phyloP scores from a whole-genome alignment of 2,888 invertebrate genomes.

The Rhamphomyia laevipes region DNA sequence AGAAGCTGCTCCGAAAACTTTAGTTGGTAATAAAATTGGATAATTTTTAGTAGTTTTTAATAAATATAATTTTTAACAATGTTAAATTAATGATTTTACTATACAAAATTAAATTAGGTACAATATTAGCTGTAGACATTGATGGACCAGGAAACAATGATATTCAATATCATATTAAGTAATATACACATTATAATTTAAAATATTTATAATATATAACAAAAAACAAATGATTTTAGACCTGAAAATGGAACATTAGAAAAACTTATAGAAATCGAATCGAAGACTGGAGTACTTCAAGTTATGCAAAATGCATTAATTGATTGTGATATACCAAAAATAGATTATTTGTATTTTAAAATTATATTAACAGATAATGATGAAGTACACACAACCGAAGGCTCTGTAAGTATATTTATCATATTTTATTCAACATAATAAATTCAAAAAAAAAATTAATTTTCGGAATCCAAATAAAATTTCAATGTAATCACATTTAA shows the following conservation, averaged over 20 bases:
- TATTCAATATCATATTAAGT: conserved; percentile 38
- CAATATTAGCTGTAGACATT: conserved; percentile 36
- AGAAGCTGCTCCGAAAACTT: conserved; percentile 36
- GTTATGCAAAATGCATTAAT: conserved; percentile 39
- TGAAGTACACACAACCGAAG: conserved; percentile 26
- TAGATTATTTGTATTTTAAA: conserved; percentile 41
- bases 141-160: conserved; percentile 49
- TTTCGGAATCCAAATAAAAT: too few relatives aligned
- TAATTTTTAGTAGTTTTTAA: conserved; percentile 34
- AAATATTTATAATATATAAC: too few relatives aligned
- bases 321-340: conserved; percentile 44
- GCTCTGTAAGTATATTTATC: conserved; percentile 39
- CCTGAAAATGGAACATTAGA: conserved; percentile 27
- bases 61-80: not conserved
- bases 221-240: conserved; percentile 11
- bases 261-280: conserved; percentile 41
- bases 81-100: not conserved
- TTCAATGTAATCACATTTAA: too few relatives aligned
- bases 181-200: too few relatives aligned
- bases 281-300: conserved; percentile 43
- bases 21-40: conserved; percentile 39
- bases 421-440: too few relatives aligned
- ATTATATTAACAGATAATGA: conserved; percentile 46
- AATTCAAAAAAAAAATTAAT: conserved; percentile 1
- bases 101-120: conserved; percentile 1